Evolutionary conservation across 2,888 invertebrate genomes (phyloP).

Genomic region (Apotomis turbidana): DNA sequence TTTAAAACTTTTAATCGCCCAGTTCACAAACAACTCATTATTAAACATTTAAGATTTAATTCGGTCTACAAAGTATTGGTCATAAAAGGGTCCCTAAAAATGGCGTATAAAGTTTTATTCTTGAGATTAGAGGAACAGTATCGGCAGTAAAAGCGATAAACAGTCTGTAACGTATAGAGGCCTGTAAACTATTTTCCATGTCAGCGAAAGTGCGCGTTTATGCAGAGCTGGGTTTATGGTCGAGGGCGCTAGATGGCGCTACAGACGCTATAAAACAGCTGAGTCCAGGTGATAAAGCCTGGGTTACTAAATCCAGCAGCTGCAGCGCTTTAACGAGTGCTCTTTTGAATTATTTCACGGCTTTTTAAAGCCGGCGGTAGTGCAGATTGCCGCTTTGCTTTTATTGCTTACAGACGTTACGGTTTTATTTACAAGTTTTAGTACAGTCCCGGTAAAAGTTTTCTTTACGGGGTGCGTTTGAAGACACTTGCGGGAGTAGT

Average conservation of each 20-base stretch:
- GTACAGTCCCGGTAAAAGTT: slow-evolving; percentile 34
- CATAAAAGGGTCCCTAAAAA: slow-evolving; percentile 76
- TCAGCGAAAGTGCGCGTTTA: slow-evolving; percentile 78
- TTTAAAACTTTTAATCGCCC: slow-evolving; percentile 71
- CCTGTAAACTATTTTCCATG: slow-evolving; percentile 81
- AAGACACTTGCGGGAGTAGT: slow-evolving; percentile 20
- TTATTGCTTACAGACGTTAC: slow-evolving; percentile 58
- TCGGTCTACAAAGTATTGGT: slow-evolving; percentile 73
- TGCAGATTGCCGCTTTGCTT: slow-evolving; percentile 66
- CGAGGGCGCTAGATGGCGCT: slow-evolving; percentile 53
- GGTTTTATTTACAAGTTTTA: slow-evolving; percentile 42
- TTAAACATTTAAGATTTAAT: slow-evolving; percentile 76
- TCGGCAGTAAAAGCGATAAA: slow-evolving; percentile 76
- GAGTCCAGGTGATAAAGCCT: slow-evolving; percentile 74
- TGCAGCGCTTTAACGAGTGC: slow-evolving; percentile 75
- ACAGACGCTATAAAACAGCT: slow-evolving; percentile 62
- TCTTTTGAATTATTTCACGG: slow-evolving; percentile 78
- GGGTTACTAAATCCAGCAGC: slow-evolving; percentile 70
- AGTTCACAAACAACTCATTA: slow-evolving; percentile 74
- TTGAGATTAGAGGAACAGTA: slow-evolving; percentile 74
- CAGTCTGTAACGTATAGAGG: slow-evolving; percentile 66
- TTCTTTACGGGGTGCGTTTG: slow-evolving; percentile 35
- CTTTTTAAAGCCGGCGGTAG: slow-evolving; percentile 64
- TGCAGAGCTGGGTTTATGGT: slow-evolving; percentile 64
- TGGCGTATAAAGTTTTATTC: slow-evolving; percentile 77